phyloP scores from a whole-genome alignment of 2,888 invertebrate species.

The Apomyelois bistriatella region DNA sequence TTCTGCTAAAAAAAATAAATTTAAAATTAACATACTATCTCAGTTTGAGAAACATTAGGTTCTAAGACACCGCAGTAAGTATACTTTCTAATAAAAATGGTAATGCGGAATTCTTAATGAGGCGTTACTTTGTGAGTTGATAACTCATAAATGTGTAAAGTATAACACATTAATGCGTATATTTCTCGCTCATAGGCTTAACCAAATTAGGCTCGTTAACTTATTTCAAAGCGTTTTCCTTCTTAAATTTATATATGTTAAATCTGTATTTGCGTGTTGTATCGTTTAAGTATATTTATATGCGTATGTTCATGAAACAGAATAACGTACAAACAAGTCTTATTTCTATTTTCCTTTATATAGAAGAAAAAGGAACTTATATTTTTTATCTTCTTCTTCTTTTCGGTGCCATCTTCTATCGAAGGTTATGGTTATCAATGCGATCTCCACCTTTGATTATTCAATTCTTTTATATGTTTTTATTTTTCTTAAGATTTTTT shows the following conservation, averaged over 20 bases:
- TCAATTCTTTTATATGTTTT: too few relatives aligned
- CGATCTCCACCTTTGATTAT: too few relatives aligned
- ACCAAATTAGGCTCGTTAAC: neutral
- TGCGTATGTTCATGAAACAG: too few relatives aligned
- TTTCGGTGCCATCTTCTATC: too few relatives aligned
- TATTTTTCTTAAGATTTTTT: too few relatives aligned
- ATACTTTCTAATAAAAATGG: conserved; percentile 72
- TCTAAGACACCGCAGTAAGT: conserved; percentile 39
- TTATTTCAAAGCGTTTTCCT: neutral
- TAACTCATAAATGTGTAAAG: conserved; percentile 10
- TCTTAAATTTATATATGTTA: neutral
- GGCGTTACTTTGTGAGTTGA: conserved; percentile 37
- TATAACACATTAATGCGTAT: neutral
- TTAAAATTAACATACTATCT: too few relatives aligned
- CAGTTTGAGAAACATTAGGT: neutral
- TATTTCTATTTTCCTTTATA: too few relatives aligned
- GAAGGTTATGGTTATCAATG: too few relatives aligned
- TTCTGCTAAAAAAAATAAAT: too few relatives aligned
- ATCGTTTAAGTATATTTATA: neutral
- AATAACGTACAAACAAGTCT: too few relatives aligned
- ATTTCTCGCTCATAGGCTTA: neutral
- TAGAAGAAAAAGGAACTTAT: too few relatives aligned
- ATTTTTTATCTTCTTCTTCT: too few relatives aligned
- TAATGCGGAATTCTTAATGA: conserved; percentile 60
- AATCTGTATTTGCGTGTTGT: neutral